Base-by-base conservation (phyloP, 2,113 vertebrate genomes). In the Pogonocichla stellata region DNA sequence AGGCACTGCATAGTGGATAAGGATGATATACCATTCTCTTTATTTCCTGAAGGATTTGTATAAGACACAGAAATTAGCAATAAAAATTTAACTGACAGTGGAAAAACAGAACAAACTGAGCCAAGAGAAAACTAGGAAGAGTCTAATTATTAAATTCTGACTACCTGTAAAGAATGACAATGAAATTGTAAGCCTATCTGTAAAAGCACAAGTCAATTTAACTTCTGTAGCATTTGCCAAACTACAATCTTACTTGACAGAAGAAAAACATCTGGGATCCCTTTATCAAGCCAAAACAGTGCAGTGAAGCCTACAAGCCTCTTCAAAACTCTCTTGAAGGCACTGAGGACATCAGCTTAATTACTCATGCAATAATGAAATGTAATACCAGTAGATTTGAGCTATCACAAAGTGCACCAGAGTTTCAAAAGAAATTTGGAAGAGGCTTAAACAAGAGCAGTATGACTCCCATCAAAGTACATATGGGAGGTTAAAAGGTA, bases 401-500 rank as follows among this genome's bases (percentile, higher is more conserved):
- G 51, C 71, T 89, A 89, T 57, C 69, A 71, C 40, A 86, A 88
- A 90, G 34, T 40, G 43, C 24, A 89, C 48, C 25, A 26, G 7
- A 60, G 53, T 91, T 92, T 93, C 53, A 79, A 92, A 90, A 94
- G 61, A 79, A 81, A 84, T 81, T 56, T 92, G 45, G 25, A 86
- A 84, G 83, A 84, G n/a, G 66, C 69, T 95, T 87, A 95, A 92
- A 42, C 73, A 93, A 86, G 48, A 87, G 65, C 48, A 91, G 47
- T 17, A 33, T 33, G 43, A 93, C 61, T 81, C 48, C 69, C 2
- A 0, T 48, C 62, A 51, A 84, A 56, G 47, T 79, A 84, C n/a
- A 89, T 40, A 71, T 18, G 36, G 17, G 71, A 94, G 90, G 88
- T 82, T 79, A 96, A 94, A 90, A 95, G 75, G 92, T 94, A 92